These are phyloP conservation scores for Stenodema calcarata DNA, from an alignment of 2,888 invertebrate species.

Conservation along the genomic window DNA sequence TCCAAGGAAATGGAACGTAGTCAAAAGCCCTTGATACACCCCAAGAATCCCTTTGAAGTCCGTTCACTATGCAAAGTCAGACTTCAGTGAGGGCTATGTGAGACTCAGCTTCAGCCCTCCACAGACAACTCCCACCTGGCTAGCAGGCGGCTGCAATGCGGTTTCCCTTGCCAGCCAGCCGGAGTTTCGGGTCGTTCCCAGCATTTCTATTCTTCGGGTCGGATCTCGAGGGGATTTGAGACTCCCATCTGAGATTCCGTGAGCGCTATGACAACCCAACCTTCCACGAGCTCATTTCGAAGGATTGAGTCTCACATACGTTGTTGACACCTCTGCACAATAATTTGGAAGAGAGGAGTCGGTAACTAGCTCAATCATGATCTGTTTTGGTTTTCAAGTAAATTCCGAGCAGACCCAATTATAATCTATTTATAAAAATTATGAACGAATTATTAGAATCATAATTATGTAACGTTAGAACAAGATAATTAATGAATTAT, in stretches of 20 bases:
- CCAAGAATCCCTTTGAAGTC: slow-evolving; percentile 42
- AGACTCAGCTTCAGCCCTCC: neutral
- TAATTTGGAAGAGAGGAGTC: too few relatives aligned
- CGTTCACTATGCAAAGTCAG: neutral
- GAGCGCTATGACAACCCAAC: neutral
- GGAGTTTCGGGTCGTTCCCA: neutral
- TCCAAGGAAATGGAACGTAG: slow-evolving; percentile 29
- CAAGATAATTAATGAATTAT: too few relatives aligned
- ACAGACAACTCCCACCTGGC: neutral
- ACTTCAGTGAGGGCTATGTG: neutral
- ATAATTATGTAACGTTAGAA: too few relatives aligned
- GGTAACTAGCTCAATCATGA: too few relatives aligned
- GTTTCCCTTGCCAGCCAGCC: neutral
- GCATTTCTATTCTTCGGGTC: neutral
- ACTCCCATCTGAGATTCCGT: neutral
- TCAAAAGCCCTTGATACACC: slow-evolving; percentile 36
- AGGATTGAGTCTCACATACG: neutral
- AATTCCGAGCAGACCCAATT: too few relatives aligned
- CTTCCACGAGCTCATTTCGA: neutral
- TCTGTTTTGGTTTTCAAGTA: too few relatives aligned
- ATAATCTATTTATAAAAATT: too few relatives aligned
- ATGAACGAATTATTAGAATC: too few relatives aligned
- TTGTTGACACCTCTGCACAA: too few relatives aligned
- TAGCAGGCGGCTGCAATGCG: slow-evolving; percentile 10
- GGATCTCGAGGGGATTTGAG: neutral